phyloP scores from a whole-genome alignment of 2,113 vertebrate genomes.

The Percopsis transmontana region DNA sequence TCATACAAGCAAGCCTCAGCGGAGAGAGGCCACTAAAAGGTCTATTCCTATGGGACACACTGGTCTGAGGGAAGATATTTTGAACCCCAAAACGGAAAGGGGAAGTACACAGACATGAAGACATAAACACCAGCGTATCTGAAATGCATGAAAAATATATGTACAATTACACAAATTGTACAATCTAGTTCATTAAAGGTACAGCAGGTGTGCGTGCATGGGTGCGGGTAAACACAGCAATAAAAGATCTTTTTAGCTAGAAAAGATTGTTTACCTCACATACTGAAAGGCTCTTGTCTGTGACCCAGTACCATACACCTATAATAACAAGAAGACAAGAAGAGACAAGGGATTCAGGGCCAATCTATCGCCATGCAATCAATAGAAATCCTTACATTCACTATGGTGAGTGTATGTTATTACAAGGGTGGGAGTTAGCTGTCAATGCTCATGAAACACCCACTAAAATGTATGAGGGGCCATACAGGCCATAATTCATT shows the following conservation, averaged over 20 bases:
- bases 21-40: not conserved
- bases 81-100: not conserved
- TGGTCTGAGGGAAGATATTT: not conserved
- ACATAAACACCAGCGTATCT: not conserved
- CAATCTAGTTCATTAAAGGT: no score
- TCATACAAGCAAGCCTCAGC: not conserved
- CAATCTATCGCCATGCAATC: not conserved
- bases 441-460: no score
- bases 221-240: not conserved
- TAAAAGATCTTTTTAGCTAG: not conserved
- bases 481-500: no score
- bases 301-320: constrained; percentile 95
- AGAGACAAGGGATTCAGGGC: no score
- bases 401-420: no score
- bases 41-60: not conserved
- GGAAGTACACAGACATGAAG: not conserved
- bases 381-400: not conserved
- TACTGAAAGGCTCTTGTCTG: constrained; percentile 98
- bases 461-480: no score
- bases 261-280: constrained; percentile 84
- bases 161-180: not conserved
- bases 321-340: constrained; percentile 46
- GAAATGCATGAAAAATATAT: constrained; percentile 4
- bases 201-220: no score
- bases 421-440: no score